Base-by-base conservation (phyloP, 37 sponge, comb jelly and placozoan genomes). In the Chondrosia reniformis region DNA sequence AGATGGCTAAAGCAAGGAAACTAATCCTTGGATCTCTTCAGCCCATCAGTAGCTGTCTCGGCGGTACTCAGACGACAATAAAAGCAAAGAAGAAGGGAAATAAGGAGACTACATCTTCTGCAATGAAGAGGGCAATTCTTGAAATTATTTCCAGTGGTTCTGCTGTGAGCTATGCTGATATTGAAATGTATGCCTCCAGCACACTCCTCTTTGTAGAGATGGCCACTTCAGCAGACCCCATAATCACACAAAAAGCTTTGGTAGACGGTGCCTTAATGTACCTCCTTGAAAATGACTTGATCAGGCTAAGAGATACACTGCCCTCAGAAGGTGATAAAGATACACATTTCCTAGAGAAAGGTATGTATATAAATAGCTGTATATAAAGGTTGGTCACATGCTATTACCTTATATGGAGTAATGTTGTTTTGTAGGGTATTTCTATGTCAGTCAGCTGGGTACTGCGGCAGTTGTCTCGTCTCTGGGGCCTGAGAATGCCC, bases 121-220 rank as follows among this genome's bases (percentile, higher is more conserved):
- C 90, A 22, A 82, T 99, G 89, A 93, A 88, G 71, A 85, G 99
- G 65, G 99, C 99, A 13, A 37, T 99, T 40, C 82, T 99, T 30
- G 99, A 99, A 74, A 90, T 99, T 15, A 87, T 99, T 33, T 84
- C 82, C 12, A 85, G 89, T 67, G 92, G 94, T 28, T 71, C 80
- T 40, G 96, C 91, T 9, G 55, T 67, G 1, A 88, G 71, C 3
- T 36, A 63, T 2, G 22, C 41, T 19, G 92, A 93, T 12, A 74
- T 93, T 22, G 39, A 65, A 33, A 21, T 37, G 13, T 99, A 99
- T 58, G 38, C 79, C 45, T 79, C 83, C 9, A 85, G 92, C 61
- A 99, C 99, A 22, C 85, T 99, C 12, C 87, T 95, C 21, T 93
- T 86, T 83, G 86, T 91, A 24, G 89, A 94, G 46, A 45, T 91